These are phyloP conservation scores for Cerceris ruficornis DNA, from an alignment of 2,888 invertebrate species.

Conservation along the genomic window DNA sequence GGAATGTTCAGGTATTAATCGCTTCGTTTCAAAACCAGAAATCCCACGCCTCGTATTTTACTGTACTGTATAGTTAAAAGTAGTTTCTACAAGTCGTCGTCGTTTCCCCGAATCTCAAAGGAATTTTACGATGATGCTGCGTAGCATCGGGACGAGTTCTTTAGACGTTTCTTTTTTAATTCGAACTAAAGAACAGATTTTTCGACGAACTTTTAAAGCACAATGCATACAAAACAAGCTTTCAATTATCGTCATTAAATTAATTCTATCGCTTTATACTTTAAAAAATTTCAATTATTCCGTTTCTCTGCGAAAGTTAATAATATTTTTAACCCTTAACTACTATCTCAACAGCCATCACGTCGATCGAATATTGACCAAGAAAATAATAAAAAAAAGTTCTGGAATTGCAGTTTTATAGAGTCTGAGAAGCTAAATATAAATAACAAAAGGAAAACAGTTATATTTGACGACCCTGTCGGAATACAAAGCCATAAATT, in stretches of 20 bases:
- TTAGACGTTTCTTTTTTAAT: constrained; percentile 13
- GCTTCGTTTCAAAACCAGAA: constrained; percentile 74
- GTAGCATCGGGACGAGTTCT: constrained; percentile 26
- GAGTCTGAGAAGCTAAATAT: not conserved
- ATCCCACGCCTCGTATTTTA: constrained; percentile 78
- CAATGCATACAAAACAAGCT: constrained; percentile 8
- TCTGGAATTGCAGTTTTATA: not conserved
- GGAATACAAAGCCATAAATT: not conserved
- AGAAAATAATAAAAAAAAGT: not conserved
- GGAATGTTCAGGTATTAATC: constrained; percentile 75
- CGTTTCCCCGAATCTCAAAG: constrained; percentile 50
- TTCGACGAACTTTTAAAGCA: not conserved
- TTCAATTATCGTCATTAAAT: no score
- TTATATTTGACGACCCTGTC: not conserved
- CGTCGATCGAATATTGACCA: no score
- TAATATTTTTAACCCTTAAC: no score
- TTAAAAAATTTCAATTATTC: no score
- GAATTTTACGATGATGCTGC: constrained; percentile 29
- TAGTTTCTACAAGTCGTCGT: constrained; percentile 61
- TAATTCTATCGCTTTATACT: no score
- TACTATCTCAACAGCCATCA: no score
- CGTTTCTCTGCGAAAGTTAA: no score
- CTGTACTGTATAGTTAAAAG: constrained; percentile 75
- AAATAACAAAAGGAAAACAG: not conserved
- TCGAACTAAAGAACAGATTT: constrained; percentile 54